Conservation (phyloP, 2,113 vertebrate genomes). For the Tachysurus fulvidraco region DNA sequence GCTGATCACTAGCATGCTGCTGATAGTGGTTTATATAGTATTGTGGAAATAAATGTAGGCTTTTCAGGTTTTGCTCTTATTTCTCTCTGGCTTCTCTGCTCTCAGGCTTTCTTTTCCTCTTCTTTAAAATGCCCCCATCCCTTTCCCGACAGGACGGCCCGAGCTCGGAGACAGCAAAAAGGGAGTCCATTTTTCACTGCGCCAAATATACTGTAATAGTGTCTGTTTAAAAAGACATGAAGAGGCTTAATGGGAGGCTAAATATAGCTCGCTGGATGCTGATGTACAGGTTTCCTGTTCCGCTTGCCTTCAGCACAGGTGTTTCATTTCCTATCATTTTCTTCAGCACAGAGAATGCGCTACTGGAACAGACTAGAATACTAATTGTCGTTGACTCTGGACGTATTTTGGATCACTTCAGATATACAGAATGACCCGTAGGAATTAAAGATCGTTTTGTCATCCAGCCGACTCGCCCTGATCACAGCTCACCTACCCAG, state of each 20-base stretch:
- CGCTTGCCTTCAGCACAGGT: constrained; percentile 45
- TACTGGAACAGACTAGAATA: constrained; percentile 1
- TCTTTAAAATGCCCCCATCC: constrained; percentile 18
- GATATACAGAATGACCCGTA: neutral
- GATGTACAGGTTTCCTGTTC: constrained; percentile 35
- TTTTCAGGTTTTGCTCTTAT: neutral
- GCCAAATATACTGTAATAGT: constrained; percentile 36
- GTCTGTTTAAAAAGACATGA: constrained; percentile 47
- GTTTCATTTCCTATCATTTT: neutral
- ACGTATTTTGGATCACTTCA: neutral
- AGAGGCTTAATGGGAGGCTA: constrained; percentile 37
- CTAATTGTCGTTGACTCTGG: neutral
- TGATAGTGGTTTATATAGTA: constrained; percentile 20
- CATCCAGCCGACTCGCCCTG: too few relatives aligned
- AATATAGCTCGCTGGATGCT: constrained; percentile 37
- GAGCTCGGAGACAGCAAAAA: neutral
- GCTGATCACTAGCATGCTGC: neutral
- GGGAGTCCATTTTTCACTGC: constrained; percentile 13
- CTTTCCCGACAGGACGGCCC: neutral
- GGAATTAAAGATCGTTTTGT: neutral
- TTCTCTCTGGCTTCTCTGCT: neutral
- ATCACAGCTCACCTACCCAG: neutral
- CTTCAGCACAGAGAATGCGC: neutral
- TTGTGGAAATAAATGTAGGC: constrained; percentile 6
- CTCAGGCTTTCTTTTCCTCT: neutral